Conservation (phyloP, 2,888 invertebrate genomes). For the Caenorhabditis virilis region DNA sequence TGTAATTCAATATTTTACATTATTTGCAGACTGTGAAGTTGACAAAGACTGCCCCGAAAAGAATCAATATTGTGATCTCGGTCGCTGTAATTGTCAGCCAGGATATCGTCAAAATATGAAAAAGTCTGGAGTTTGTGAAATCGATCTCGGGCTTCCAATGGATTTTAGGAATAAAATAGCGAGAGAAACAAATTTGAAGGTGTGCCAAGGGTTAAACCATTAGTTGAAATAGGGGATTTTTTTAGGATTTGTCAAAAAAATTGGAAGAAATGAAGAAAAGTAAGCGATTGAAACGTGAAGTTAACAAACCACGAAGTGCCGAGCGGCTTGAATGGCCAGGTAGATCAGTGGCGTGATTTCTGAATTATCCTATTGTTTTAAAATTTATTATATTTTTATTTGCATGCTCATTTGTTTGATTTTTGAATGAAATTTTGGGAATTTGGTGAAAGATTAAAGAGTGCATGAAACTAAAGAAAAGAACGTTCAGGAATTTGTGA, state of each 20-base stretch:
- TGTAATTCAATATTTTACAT: too few species aligned
- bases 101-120: constrained; percentile 55
- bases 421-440: neutral
- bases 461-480: constrained; percentile 1
- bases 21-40: constrained; percentile 53
- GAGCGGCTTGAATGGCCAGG: constrained; percentile 65
- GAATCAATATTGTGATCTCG: constrained; percentile 62
- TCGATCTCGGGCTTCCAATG: neutral
- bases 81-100: constrained; percentile 59
- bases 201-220: neutral
- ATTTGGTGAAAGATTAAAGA: too few species aligned
- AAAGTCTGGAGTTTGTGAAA: constrained; percentile 40
- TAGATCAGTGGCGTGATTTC: constrained; percentile 6
- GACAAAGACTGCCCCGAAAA: constrained; percentile 55
- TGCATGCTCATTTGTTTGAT: too few species aligned
- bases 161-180: neutral
- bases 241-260: constrained; percentile 9
- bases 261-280: neutral
- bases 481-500: constrained; percentile 43
- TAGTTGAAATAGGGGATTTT: neutral
- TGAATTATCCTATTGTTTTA: neutral
- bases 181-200: constrained; percentile 1
- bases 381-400: neutral
- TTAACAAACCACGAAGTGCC: constrained; percentile 51
- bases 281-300: constrained; percentile 16